Base-by-base conservation (phyloP, 2,797 vertebrate genomes). In the Propithecus deckenii region DNA sequence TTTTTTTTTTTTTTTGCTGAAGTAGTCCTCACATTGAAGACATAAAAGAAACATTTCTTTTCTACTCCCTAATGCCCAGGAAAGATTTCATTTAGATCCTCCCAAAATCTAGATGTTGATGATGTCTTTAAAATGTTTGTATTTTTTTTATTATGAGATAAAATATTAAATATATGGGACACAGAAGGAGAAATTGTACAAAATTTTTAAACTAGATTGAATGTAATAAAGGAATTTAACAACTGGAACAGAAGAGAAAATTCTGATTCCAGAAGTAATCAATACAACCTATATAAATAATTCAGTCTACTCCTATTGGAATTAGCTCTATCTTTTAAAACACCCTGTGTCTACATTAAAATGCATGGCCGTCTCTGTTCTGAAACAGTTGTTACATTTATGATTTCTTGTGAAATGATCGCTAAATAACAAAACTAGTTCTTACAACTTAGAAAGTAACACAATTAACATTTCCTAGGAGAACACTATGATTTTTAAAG, bases 301-400 rank as follows among this genome's bases (percentile, higher is more conserved):
- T 92, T 93, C 41, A 90, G 11, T 61, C 72, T 48, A 86, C 28
- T 89, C 50, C 46, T 87, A 4, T 43, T 97, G 61, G 25, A 96
- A 69, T 97, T 86, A 91, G 12, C 52, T 86, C 41, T 91, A 67
- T 93, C n/a, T 96, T 96, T 97, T 81, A 90, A 89, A 85, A 93
- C 14, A 79, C 4, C 28, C 80, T 90, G 2, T 43, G 1, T 14
- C 35, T 78, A 48, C 25, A 90, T 59, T 96, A 72, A 88, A 90
- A 86, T 46, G 12, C 4, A 38, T 74, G 74, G 69, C 20, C 41
- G 25, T 18, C 10, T 5, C 18, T 81, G 38, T 75, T 83, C 11
- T 50, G 25, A 97, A 95, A 81, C 9, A 86, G 32, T 72, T 87
- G 25, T 55, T 87, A 65, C 12, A 41, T 69, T 95, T 90, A 38